A percentile compares a stretch with the other conserved stretches of the same genome.
These are phyloP conservation scores for Ophioderma brevispina DNA, from an alignment of 35 echinoderm and acorn worm genomes.

Conservation along the genomic window DNA sequence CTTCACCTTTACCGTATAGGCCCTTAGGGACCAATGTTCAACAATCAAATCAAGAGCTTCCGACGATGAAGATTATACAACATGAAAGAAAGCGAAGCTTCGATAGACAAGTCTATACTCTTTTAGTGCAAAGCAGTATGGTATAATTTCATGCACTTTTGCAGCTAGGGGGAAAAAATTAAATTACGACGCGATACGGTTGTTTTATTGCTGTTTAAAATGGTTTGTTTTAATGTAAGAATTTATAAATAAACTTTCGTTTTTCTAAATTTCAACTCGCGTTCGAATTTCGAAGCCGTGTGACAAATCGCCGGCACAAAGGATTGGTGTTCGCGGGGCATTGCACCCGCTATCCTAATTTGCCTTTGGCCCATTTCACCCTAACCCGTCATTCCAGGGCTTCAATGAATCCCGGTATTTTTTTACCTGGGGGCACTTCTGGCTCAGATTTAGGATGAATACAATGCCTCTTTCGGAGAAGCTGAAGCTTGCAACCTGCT, in stretches of 20 bases:
- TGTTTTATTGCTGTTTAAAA: too few species aligned
- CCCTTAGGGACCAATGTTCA: too few species aligned
- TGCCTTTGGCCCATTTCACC: not conserved
- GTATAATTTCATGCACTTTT: too few species aligned
- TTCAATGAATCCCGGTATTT: not conserved
- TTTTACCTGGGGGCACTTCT: not conserved
- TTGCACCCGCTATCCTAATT: not conserved
- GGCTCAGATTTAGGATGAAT: not conserved
- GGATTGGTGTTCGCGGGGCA: not conserved
- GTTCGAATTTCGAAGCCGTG: not conserved
- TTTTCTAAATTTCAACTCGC: not conserved
- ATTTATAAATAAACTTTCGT: not conserved
- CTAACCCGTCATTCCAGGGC: not conserved
- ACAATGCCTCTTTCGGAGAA: not conserved
- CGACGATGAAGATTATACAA: too few species aligned
- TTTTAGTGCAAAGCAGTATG: too few species aligned
- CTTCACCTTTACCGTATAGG: too few species aligned
- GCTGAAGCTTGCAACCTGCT: not conserved
- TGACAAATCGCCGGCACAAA: not conserved
- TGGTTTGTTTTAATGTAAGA: too few species aligned
- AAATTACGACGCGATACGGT: too few species aligned
- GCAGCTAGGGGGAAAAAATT: too few species aligned
- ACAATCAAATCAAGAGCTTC: too few species aligned
- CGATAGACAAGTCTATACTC: too few species aligned
- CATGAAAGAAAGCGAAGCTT: too few species aligned